A percentile compares a stretch with the other conserved stretches of the same genome.
Evolutionary conservation across 2,888 invertebrate species (phyloP).

Genomic region (Oscheius sp.): DNA sequence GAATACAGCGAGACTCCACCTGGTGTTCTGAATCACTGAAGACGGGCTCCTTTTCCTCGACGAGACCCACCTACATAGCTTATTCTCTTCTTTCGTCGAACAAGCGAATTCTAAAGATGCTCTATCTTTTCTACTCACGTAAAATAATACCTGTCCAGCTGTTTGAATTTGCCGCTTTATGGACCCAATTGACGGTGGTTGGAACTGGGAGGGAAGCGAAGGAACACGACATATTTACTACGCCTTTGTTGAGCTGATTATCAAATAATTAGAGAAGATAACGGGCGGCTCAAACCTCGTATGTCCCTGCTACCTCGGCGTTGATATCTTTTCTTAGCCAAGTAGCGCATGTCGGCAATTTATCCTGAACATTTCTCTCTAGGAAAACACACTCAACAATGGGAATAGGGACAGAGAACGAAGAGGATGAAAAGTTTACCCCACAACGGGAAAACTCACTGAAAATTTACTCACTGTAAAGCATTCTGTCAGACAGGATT

Average conservation of each 20-base stretch:
- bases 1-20: slow-evolving; percentile 29
- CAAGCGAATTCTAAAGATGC: slow-evolving; percentile 32
- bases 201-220: slow-evolving; percentile 36
- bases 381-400: not conserved
- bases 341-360: slow-evolving; percentile 27
- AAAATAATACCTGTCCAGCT: too few species aligned
- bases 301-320: slow-evolving; percentile 14
- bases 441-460: slow-evolving; percentile 14
- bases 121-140: too few species aligned
- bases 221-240: slow-evolving; percentile 34
- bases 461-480: slow-evolving; percentile 34
- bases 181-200: slow-evolving; percentile 33
- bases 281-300: slow-evolving; percentile 18
- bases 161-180: slow-evolving; percentile 34
- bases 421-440: not conserved
- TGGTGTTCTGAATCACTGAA: slow-evolving; percentile 31
- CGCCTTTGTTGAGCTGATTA: slow-evolving; percentile 27
- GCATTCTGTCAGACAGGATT: slow-evolving; percentile 25
- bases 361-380: slow-evolving; percentile 13
- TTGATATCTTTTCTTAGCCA: slow-evolving; percentile 26
- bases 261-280: not conserved
- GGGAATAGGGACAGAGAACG: not conserved
- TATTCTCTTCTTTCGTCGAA: slow-evolving; percentile 33
- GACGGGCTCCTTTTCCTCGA: not conserved
- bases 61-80: slow-evolving; percentile 20